phyloP scores from a whole-genome alignment of 2,888 invertebrate species.

The Periphyllus acericola region DNA sequence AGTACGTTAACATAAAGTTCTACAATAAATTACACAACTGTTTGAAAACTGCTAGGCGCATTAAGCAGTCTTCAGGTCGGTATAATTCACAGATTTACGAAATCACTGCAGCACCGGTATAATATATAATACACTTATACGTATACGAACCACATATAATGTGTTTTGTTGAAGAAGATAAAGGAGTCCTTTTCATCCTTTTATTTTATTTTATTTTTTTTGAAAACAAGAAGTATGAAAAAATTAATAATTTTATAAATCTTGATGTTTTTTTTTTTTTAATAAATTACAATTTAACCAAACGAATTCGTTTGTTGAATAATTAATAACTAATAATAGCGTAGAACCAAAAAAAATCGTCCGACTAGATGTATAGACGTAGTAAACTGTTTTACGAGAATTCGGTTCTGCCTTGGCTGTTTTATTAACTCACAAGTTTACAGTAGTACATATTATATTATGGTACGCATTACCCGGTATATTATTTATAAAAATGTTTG shows the following conservation, averaged over 20 bases:
- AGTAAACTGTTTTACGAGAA: background rate
- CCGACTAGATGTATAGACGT: background rate
- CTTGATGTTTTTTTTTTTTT: background rate
- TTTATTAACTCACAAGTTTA: constrained; percentile 44
- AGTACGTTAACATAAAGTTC: background rate
- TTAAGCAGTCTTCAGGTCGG: background rate
- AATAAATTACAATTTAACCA: background rate
- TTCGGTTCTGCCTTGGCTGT: constrained; percentile 30
- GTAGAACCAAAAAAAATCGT: background rate
- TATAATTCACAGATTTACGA: background rate
- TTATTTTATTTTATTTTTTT: too few relatives aligned
- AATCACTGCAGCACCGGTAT: background rate
- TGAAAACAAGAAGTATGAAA: too few relatives aligned
- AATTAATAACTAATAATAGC: background rate
- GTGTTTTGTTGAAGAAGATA: too few relatives aligned
- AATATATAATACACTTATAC: background rate
- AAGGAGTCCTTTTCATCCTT: too few relatives aligned
- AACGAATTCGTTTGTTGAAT: background rate
- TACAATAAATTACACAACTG: background rate
- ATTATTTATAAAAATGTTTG: constrained; percentile 56
- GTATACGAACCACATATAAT: too few relatives aligned
- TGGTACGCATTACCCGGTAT: too few relatives aligned
- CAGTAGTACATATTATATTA: background rate
- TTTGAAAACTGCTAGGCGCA: background rate
- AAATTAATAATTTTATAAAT: too few relatives aligned